A percentile compares a stretch with the other conserved stretches of the same genome.
Conservation (phyloP, 2,113 vertebrate genomes). For the Cyphomyrus discorhynchus region DNA sequence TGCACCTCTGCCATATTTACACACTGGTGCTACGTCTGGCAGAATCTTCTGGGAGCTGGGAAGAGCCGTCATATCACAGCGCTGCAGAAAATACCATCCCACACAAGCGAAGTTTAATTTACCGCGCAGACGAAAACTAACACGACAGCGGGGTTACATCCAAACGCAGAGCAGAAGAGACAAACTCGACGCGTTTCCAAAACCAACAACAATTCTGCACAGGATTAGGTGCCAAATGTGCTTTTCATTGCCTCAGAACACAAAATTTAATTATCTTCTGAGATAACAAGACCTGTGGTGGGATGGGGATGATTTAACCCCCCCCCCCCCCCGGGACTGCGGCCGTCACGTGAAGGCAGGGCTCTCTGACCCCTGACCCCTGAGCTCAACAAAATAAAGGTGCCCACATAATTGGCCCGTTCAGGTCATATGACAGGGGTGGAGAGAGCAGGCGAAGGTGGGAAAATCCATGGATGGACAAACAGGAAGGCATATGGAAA, state of each 20-base stretch:
- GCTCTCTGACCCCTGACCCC: background rate
- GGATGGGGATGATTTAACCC: background rate
- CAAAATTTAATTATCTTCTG: background rate
- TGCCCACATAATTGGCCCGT: background rate
- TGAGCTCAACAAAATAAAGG: background rate
- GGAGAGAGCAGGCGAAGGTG: background rate
- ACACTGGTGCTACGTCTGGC: background rate
- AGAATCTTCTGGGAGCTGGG: background rate
- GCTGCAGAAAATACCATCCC: background rate
- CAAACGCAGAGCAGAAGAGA: background rate
- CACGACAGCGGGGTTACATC: background rate
- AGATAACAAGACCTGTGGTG: background rate
- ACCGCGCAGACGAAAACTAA: background rate
- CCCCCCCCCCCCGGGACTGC: background rate
- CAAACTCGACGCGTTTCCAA: background rate
- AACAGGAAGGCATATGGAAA: background rate
- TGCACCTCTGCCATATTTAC: background rate
- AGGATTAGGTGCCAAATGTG: constrained; percentile 7
- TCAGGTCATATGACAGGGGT: background rate
- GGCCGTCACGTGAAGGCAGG: background rate
- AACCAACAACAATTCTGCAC: background rate
- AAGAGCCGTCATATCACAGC: background rate
- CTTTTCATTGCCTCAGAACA: background rate
- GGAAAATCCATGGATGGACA: background rate
- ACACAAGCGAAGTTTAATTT: background rate